These are phyloP conservation scores for Lichenostomus cassidix DNA, from an alignment of 2,113 vertebrate species.

Conservation along the genomic window DNA sequence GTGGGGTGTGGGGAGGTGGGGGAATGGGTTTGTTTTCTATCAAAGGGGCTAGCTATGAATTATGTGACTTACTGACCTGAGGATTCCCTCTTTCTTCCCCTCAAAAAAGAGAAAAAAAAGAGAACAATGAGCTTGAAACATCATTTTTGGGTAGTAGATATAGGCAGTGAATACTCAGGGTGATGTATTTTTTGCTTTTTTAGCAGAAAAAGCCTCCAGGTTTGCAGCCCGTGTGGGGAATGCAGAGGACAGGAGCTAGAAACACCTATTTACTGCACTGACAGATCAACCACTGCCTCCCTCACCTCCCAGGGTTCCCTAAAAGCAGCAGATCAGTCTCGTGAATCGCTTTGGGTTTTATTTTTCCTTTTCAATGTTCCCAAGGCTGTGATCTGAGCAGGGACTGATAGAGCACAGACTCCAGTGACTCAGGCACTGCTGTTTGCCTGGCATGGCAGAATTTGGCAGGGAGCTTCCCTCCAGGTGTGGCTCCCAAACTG, in stretches of 20 bases:
- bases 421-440: not conserved
- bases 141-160: not conserved
- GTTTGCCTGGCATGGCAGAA: not conserved
- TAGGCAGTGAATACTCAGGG: not conserved
- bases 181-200: no score
- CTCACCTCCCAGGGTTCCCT: not conserved
- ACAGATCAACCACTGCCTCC: not conserved
- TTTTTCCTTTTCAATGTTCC: not conserved
- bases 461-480: not conserved
- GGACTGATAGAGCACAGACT: not conserved
- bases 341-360: no score
- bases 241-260: not conserved
- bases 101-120: not conserved
- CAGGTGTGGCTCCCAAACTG: not conserved
- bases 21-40: not conserved
- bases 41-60: not conserved
- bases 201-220: not conserved
- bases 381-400: not conserved
- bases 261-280: not conserved
- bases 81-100: not conserved
- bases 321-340: not conserved
- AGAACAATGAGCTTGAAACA: not conserved
- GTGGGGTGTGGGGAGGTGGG: not conserved
- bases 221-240: not conserved
- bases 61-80: slow-evolving; percentile 1